phyloP scores from a whole-genome alignment of 92 coral and sea anemone genomes.

The Porites rus region DNA sequence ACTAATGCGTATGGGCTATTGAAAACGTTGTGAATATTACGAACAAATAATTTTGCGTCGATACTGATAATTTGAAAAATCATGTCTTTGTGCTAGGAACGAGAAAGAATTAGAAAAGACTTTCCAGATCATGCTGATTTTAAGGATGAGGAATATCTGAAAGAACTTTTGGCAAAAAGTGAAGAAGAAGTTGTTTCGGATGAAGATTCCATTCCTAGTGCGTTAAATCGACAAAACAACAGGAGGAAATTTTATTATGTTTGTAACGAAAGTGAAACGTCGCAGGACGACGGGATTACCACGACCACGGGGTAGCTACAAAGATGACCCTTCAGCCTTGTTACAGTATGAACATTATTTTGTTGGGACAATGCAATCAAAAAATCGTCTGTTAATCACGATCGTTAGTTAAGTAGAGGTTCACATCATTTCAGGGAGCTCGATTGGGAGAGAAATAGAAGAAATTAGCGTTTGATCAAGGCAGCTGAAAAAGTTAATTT shows the following conservation, averaged over 20 bases:
- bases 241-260: conserved; percentile 32
- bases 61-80: background rate
- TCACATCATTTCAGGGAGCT: too few species aligned
- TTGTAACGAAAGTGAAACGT: conserved; percentile 15
- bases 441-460: too few species aligned
- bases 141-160: conserved; percentile 56
- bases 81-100: conserved; percentile 43
- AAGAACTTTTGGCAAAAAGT: conserved; percentile 28
- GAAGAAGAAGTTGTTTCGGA: conserved; percentile 13
- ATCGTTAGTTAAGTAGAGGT: too few species aligned
- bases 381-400: too few species aligned
- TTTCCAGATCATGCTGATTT: conserved; percentile 58
- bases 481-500: too few species aligned
- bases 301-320: background rate
- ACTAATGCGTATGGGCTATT: too few species aligned
- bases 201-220: conserved; percentile 31
- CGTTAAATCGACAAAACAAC: conserved; percentile 13
- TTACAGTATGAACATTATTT: background rate
- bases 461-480: too few species aligned
- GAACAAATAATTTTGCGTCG: too few species aligned
- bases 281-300: conserved; percentile 1
- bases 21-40: too few species aligned
- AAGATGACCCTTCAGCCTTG: background rate
- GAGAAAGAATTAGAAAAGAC: conserved; percentile 48
- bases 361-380: too few species aligned